Percentiles rank a stretch among this genome's conserved stretches.
Evolutionary conservation across 2,888 invertebrate genomes (phyloP).

Genomic region (Eupithecia insigniata): DNA sequence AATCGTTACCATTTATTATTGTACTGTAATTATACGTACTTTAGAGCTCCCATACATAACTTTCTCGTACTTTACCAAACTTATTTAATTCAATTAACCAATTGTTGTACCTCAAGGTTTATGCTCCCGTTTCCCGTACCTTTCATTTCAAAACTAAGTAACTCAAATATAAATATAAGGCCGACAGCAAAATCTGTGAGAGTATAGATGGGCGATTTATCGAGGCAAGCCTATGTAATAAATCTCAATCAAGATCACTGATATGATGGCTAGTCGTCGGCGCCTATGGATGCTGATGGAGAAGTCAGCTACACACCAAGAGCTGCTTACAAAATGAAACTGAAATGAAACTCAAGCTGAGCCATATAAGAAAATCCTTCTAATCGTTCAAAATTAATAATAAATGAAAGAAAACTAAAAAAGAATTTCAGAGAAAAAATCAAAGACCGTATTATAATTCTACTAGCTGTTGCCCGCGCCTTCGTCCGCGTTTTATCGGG

Average conservation of each 20-base stretch:
- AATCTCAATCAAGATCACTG: slow-evolving; percentile 81
- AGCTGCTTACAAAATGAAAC: slow-evolving; percentile 26
- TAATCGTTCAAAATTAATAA: too few relatives aligned
- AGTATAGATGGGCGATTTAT: slow-evolving; percentile 32
- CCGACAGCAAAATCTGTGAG: slow-evolving; percentile 28
- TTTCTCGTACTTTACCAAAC: not conserved
- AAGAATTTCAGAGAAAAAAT: too few relatives aligned
- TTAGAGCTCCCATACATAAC: not conserved
- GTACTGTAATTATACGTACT: not conserved
- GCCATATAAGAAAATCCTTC: too few relatives aligned
- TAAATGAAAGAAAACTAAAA: too few relatives aligned
- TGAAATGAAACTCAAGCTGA: too few relatives aligned
- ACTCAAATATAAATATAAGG: slow-evolving; percentile 24
- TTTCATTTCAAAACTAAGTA: slow-evolving; percentile 25
- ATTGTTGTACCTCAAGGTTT: slow-evolving; percentile 16
- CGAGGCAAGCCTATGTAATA: slow-evolving; percentile 71
- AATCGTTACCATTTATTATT: not conserved
- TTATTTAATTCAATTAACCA: not conserved
- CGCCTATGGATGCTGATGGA: slow-evolving; percentile 53
- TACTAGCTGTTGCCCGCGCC: too few relatives aligned
- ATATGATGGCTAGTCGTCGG: slow-evolving; percentile 65
- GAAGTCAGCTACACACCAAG: slow-evolving; percentile 25
- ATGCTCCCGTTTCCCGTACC: slow-evolving; percentile 21
- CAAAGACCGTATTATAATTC: too few relatives aligned
- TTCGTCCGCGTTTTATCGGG: too few relatives aligned